Evolutionary conservation across 2,888 invertebrate genomes (phyloP).

Genomic region (Lumbricus terrestris): DNA sequence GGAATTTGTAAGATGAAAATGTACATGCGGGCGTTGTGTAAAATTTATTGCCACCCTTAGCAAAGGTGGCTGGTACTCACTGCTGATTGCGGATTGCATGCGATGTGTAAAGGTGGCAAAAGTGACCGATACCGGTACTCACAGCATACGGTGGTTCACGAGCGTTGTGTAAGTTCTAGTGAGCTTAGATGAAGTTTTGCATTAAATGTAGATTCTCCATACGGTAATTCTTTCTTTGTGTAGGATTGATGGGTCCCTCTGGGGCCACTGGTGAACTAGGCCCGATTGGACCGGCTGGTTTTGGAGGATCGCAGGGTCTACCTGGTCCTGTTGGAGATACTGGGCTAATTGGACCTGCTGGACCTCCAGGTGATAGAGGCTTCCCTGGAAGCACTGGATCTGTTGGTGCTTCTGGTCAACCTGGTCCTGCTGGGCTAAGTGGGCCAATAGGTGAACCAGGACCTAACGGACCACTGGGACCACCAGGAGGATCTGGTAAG

Average conservation of each 20-base stretch:
- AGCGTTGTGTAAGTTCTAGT: not conserved
- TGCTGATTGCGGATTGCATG: too few species aligned
- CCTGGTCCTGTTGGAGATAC: slow-evolving; percentile 22
- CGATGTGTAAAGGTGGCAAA: too few species aligned
- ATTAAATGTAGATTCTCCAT: not conserved
- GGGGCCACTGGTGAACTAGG: not conserved
- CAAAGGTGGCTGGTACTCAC: too few species aligned
- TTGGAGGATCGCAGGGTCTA: slow-evolving; percentile 14
- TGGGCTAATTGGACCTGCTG: slow-evolving; percentile 8
- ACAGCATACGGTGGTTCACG: not conserved
- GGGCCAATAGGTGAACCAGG: slow-evolving; percentile 12
- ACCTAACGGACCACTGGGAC: slow-evolving; percentile 13
- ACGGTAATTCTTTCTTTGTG: not conserved
- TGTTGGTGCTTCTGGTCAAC: slow-evolving; percentile 12
- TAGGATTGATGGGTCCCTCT: not conserved
- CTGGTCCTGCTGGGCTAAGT: slow-evolving; percentile 12
- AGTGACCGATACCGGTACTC: too few species aligned
- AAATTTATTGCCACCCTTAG: too few species aligned
- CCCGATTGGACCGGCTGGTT: not conserved
- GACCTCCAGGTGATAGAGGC: slow-evolving; percentile 8
- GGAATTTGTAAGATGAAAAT: too few species aligned
- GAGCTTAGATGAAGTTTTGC: not conserved
- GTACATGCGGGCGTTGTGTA: too few species aligned
- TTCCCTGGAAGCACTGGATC: slow-evolving; percentile 5
- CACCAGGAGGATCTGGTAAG: slow-evolving; percentile 12